phyloP scores from a whole-genome alignment of 1,140 invertebrate genomes.

The Meteorus sp. region DNA sequence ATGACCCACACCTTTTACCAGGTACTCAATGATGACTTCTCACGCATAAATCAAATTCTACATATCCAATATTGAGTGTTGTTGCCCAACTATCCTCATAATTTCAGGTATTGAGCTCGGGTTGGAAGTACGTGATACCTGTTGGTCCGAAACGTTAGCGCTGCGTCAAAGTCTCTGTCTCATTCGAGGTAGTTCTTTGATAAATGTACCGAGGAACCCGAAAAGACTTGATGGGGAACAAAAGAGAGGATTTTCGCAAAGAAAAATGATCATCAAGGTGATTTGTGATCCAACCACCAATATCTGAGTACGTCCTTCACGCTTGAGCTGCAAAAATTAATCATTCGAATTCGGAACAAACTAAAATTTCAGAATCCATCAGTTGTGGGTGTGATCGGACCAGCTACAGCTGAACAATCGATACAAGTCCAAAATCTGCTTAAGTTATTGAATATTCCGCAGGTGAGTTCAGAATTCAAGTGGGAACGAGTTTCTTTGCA shows the following conservation, averaged over 20 bases:
- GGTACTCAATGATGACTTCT: conserved; percentile 34
- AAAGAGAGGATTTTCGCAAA: no score
- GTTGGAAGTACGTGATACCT: conserved; percentile 78
- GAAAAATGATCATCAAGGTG: no score
- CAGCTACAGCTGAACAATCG: conserved; percentile 69
- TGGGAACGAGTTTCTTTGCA: background rate
- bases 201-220: no score
- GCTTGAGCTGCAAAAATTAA: no score
- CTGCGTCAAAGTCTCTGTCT: conserved; percentile 79
- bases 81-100: conserved; percentile 28
- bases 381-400: conserved; percentile 72
- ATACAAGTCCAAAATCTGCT: conserved; percentile 80
- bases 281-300: no score
- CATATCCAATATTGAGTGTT: background rate
- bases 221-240: no score
- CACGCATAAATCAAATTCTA: background rate
- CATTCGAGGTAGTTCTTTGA: no score
- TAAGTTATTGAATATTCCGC: conserved; percentile 68
- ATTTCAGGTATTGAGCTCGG: conserved; percentile 66
- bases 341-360: conserved; percentile 29
- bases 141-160: conserved; percentile 79
- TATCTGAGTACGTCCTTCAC: no score
- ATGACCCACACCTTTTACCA: conserved; percentile 53
- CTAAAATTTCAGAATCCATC: conserved; percentile 56
- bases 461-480: conserved; percentile 42